Evolutionary conservation across 2,888 invertebrate genomes (phyloP).

Genomic region (Pseudococcus viburni): DNA sequence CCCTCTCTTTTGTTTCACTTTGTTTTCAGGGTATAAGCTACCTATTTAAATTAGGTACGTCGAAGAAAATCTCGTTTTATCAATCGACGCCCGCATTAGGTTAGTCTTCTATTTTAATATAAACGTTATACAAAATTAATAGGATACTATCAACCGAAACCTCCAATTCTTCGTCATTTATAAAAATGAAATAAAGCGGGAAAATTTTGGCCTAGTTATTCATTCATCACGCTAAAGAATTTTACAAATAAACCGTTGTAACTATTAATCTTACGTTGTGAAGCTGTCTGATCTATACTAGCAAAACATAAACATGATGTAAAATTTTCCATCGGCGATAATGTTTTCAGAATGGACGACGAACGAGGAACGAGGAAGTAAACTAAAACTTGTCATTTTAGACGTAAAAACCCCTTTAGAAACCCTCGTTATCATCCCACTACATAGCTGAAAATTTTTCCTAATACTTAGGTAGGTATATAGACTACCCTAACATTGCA

Average conservation of each 20-base stretch:
- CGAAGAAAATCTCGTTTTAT: no score
- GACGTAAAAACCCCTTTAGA: not conserved
- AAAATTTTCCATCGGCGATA: constrained; percentile 41
- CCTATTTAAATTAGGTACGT: no score
- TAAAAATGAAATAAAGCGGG: not conserved
- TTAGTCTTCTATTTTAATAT: no score
- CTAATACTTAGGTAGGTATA: not conserved
- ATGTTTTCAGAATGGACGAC: not conserved
- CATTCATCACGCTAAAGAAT: constrained; percentile 26
- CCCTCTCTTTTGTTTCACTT: no score
- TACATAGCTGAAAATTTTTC: constrained; percentile 24
- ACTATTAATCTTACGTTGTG: constrained; percentile 31
- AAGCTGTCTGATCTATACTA: constrained; percentile 40
- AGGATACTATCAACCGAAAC: not conserved
- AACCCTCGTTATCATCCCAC: not conserved
- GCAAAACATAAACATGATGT: constrained; percentile 31
- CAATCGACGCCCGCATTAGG: no score
- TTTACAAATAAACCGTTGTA: constrained; percentile 26
- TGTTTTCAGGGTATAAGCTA: no score
- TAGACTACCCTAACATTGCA: no score
- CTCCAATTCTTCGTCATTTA: not conserved
- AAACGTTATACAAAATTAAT: no score
- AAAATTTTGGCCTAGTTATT: not conserved
- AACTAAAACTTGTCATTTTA: constrained; percentile 39
- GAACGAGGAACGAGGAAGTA: constrained; percentile 38